Evolutionary conservation across 1,140 invertebrate genomes (phyloP).

Genomic region (Tetranychus urticae): DNA sequence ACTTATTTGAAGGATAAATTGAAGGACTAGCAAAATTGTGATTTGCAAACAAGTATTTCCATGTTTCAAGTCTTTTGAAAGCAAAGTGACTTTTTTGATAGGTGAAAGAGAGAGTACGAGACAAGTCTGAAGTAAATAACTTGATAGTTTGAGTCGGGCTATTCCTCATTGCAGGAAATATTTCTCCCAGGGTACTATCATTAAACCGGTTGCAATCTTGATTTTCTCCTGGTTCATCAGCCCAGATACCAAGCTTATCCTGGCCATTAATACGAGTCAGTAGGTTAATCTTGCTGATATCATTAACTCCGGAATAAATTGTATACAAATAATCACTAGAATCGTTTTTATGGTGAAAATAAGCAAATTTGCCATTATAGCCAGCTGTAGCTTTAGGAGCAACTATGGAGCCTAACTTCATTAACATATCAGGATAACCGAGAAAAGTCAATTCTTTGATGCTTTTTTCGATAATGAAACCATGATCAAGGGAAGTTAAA

Average conservation of each 20-base stretch:
- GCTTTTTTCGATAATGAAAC: constrained; percentile 62
- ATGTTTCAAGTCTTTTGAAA: background rate
- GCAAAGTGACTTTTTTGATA: background rate
- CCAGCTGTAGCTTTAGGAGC: constrained; percentile 9
- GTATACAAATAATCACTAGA: constrained; percentile 26
- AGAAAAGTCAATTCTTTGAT: constrained; percentile 58
- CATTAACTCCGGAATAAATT: constrained; percentile 22
- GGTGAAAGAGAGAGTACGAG: constrained; percentile 1
- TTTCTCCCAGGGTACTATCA: constrained; percentile 4
- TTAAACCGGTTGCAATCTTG: constrained; percentile 7
- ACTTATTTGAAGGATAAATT: constrained; percentile 7
- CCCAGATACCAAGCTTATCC: constrained; percentile 17
- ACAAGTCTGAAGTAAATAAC: constrained; percentile 9
- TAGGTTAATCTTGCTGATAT: constrained; percentile 17
- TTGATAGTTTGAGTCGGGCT: background rate
- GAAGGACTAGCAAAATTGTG: constrained; percentile 2
- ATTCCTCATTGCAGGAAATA: background rate
- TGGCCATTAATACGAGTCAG: constrained; percentile 34
- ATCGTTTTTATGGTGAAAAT: constrained; percentile 19
- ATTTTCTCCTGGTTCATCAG: background rate
- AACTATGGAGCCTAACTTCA: constrained; percentile 8
- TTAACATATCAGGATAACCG: constrained; percentile 29
- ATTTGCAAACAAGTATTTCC: background rate
- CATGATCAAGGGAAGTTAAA: constrained; percentile 65
- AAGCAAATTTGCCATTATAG: constrained; percentile 10